These are phyloP conservation scores for Umimayanthus kanabou DNA, from an alignment of 92 coral and sea anemone species.

Conservation along the genomic window DNA sequence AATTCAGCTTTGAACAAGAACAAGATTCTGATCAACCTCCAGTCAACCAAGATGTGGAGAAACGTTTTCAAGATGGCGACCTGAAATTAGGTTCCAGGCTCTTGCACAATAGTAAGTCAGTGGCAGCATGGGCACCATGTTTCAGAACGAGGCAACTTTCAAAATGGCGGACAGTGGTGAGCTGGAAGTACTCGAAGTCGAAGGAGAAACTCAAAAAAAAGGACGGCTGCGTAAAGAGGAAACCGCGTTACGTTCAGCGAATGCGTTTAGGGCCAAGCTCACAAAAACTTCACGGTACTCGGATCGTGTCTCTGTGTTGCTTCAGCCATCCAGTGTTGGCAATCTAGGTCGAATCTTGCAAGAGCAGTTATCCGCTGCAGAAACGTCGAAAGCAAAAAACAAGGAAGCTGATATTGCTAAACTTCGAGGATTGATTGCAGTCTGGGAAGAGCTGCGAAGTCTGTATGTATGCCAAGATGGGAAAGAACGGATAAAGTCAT, in stretches of 20 bases:
- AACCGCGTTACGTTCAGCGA: neutral
- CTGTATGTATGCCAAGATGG: slow-evolving; percentile 28
- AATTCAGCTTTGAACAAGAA: no score
- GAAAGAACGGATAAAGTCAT: slow-evolving; percentile 26
- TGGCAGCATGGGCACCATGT: neutral
- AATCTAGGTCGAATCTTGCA: slow-evolving; percentile 5
- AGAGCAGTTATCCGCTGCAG: slow-evolving; percentile 3
- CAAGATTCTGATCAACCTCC: no score
- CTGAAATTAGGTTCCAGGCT: neutral
- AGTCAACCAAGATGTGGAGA: no score
- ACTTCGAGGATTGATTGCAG: slow-evolving; percentile 43
- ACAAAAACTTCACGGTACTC: slow-evolving; percentile 4
- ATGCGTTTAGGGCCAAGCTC: neutral
- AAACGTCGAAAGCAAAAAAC: neutral
- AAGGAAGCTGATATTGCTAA: slow-evolving; percentile 10
- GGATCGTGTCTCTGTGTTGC: slow-evolving; percentile 32
- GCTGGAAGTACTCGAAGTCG: neutral
- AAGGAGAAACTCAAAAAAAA: no score
- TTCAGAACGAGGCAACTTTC: slow-evolving; percentile 17
- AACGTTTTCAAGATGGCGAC: no score
- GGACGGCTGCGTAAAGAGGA: slow-evolving; percentile 12
- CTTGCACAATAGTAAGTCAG: neutral
- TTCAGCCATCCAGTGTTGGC: slow-evolving; percentile 37
- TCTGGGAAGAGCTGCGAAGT: slow-evolving; percentile 35
- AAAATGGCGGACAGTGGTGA: slow-evolving; percentile 19